Evolutionary conservation across 1,140 invertebrate species (phyloP).

Genomic region (Drosophila albomicans): DNA sequence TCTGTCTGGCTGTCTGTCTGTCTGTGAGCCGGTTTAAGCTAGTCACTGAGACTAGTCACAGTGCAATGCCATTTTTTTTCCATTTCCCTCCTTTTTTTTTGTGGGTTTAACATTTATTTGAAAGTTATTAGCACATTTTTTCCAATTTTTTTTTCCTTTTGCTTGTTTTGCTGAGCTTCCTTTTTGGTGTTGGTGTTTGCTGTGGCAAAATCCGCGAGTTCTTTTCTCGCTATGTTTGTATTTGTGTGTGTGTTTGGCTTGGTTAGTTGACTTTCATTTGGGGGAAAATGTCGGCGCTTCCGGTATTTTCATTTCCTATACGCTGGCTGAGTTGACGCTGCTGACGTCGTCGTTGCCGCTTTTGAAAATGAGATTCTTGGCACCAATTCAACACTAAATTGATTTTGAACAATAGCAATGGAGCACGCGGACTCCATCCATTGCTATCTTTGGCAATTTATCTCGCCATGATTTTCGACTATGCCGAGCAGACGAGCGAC

Average conservation of each 20-base stretch:
- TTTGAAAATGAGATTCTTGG: slow-evolving; percentile 70
- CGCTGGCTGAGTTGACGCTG: slow-evolving; percentile 33
- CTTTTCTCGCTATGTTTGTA: slow-evolving; percentile 4
- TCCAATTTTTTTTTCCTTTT: slow-evolving; percentile 19
- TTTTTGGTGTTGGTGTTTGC: slow-evolving; percentile 13
- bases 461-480: slow-evolving; percentile 69
- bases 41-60: slow-evolving; percentile 37
- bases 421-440: slow-evolving; percentile 36
- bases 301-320: slow-evolving; percentile 63
- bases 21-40: slow-evolving; percentile 50
- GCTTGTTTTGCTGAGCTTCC: not conserved
- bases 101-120: slow-evolving; percentile 48
- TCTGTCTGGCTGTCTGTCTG: slow-evolving; percentile 19
- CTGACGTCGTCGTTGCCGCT: slow-evolving; percentile 7
- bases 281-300: slow-evolving; percentile 52
- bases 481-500: slow-evolving; percentile 50
- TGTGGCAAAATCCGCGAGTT: slow-evolving; percentile 29
- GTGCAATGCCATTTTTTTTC: slow-evolving; percentile 1
- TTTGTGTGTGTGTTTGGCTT: slow-evolving; percentile 12
- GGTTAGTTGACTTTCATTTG: slow-evolving; percentile 46
- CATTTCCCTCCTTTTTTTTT: slow-evolving; percentile 3
- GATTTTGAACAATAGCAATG: slow-evolving; percentile 70
- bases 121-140: slow-evolving; percentile 58
- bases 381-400: slow-evolving; percentile 79
- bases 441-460: slow-evolving; percentile 77